Conservation (phyloP, 2,797 vertebrate genomes). For the Scarus forsteni region DNA sequence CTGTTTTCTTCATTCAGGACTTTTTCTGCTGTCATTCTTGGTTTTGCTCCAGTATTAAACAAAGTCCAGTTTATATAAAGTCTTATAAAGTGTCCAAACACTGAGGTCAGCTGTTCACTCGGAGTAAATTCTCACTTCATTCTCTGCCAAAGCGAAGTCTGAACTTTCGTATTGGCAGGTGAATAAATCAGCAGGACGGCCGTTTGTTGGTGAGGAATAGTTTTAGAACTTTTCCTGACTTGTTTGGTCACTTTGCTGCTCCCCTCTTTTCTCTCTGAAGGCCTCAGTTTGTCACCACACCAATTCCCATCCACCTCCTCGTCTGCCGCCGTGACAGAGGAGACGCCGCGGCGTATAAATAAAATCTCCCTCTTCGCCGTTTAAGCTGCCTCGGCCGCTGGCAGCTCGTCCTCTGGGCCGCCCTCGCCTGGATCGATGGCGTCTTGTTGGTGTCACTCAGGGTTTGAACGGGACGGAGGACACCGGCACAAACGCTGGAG, state of each 20-base stretch:
- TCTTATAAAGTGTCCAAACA: not conserved
- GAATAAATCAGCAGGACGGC: not conserved
- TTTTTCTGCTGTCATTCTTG: too few relatives aligned
- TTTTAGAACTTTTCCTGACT: slow-evolving; percentile 14
- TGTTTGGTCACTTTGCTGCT: not conserved
- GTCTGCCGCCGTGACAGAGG: slow-evolving; percentile 2
- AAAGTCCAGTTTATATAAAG: not conserved
- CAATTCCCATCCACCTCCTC: too few relatives aligned
- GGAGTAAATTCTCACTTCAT: not conserved
- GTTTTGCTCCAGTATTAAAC: too few relatives aligned
- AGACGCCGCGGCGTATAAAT: slow-evolving; percentile 1
- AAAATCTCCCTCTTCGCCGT: not conserved
- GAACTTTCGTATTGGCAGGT: not conserved
- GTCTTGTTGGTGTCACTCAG: slow-evolving; percentile 11
- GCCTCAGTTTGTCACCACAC: not conserved
- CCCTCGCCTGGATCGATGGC: slow-evolving; percentile 11
- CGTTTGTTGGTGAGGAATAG: not conserved
- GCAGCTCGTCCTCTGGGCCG: slow-evolving; percentile 7
- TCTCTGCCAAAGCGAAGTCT: not conserved
- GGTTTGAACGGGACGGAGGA: not conserved
- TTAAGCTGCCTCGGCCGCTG: not conserved
- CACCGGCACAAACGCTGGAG: not conserved
- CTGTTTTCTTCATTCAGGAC: too few relatives aligned
- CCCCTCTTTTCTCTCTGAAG: not conserved
- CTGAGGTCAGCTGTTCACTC: not conserved